Conservation (phyloP, 2,888 invertebrate genomes). For the Drosophila birchii region DNA sequence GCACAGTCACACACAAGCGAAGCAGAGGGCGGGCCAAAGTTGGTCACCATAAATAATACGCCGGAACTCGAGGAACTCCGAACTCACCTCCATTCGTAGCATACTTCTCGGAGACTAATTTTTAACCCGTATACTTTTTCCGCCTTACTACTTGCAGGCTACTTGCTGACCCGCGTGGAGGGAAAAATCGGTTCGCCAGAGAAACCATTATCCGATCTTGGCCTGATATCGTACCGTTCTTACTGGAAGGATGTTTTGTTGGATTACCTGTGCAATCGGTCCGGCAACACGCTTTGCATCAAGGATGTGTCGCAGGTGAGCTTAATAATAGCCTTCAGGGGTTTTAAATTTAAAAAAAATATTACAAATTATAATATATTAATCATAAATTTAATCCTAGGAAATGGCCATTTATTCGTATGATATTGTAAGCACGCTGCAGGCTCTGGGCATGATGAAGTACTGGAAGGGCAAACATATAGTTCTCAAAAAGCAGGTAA, state of each 20-base stretch:
- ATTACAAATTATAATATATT: too few relatives aligned
- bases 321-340: too few relatives aligned
- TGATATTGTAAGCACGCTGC: constrained; percentile 98
- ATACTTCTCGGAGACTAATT: constrained; percentile 69
- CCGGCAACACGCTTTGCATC: constrained; percentile 95
- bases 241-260: constrained; percentile 99
- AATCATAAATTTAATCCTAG: constrained; percentile 78
- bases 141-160: constrained; percentile 88
- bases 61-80: constrained; percentile 65
- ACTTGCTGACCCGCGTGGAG: constrained; percentile 97
- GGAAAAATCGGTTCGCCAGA: constrained; percentile 99
- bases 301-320: constrained; percentile 90
- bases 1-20: constrained; percentile 12
- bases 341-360: not conserved
- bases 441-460: constrained; percentile 98
- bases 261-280: constrained; percentile 94
- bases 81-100: constrained; percentile 65
- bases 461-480: constrained; percentile 99
- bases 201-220: constrained; percentile 98
- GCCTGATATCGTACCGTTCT: constrained; percentile 97
- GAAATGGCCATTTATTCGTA: constrained; percentile 98
- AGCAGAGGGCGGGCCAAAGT: constrained; percentile 66
- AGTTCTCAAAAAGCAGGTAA: constrained; percentile 95
- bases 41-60: constrained; percentile 80
- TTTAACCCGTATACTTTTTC: constrained; percentile 18